phyloP scores from a whole-genome alignment of 1,140 invertebrate species.

The Uloborus diversus region DNA sequence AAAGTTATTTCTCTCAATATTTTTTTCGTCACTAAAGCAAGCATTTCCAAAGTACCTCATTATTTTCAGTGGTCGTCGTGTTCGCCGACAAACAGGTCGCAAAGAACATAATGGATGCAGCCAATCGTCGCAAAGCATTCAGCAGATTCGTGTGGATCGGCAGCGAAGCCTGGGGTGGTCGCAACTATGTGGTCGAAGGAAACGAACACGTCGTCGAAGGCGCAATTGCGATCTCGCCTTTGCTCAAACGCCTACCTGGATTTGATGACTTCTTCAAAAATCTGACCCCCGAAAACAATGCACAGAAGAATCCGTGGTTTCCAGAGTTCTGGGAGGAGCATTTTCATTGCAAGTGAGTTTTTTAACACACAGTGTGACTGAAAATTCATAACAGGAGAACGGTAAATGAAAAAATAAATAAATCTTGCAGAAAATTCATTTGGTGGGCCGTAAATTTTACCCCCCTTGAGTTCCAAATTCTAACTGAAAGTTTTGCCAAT shows the following conservation, averaged over 20 bases:
- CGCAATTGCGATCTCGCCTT: slow-evolving; percentile 70
- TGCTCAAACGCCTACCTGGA: slow-evolving; percentile 66
- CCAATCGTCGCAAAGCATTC: slow-evolving; percentile 62
- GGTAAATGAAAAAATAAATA: too few relatives aligned
- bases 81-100: slow-evolving; percentile 70
- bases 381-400: too few relatives aligned
- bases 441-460: too few relatives aligned
- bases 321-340: slow-evolving; percentile 74
- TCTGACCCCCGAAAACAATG: slow-evolving; percentile 63
- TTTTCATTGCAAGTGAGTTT: slow-evolving; percentile 66
- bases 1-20: too few relatives aligned
- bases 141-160: slow-evolving; percentile 69
- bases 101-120: slow-evolving; percentile 67
- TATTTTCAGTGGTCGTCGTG: slow-evolving; percentile 68
- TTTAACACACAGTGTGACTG: too few relatives aligned
- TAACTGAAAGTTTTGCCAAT: too few relatives aligned
- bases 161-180: slow-evolving; percentile 69
- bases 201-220: slow-evolving; percentile 67
- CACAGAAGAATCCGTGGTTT: slow-evolving; percentile 69
- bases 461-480: too few relatives aligned
- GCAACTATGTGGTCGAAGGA: slow-evolving; percentile 62
- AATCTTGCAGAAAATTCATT: too few relatives aligned
- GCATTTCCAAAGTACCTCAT: too few relatives aligned
- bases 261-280: slow-evolving; percentile 70
- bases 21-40: too few relatives aligned